Base-by-base conservation (phyloP, 2,797 vertebrate genomes). In the Microctenopoma steveboyesi region DNA sequence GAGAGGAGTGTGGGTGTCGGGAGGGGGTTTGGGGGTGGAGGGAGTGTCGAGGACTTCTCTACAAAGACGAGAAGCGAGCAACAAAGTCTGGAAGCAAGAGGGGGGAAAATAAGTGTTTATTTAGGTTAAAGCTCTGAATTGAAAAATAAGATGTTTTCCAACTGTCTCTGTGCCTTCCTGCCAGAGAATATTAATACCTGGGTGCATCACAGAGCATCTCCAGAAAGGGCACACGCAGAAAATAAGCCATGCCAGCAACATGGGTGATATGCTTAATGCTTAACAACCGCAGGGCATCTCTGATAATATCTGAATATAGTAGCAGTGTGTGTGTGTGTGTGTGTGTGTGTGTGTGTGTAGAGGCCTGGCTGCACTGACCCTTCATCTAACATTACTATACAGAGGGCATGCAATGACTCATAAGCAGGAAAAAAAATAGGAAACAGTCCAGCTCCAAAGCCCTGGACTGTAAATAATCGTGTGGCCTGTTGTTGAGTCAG, bases 11-110 rank as follows among this genome's bases (percentile, higher is more conserved):
- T 85, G 59, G 87, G 85, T 75, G 77, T 62, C 4, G 52, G 52
- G 79, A 66, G 79, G 57, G 68, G 49, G 68, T 18, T 22, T 1
- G 79, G 30, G 72, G 59, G 68, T n/a, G 76, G 77, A 70, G 80
- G 75, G 68, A 73, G 79, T 37, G 64, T 7, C 3, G 35, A 27
- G 79, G 79, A 81, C 74, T 80, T 15, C 15, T 81, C 66, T 85
- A 85, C 88, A 92, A 89, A 91, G 85, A 72, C 58, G 13, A 35
- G 43, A 49, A 57, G 55, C 22, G 22, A 75, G 74, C 79, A 85
- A 89, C 84, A 91, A 91, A 89, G 86, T 67, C 71, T 80, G 83
- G 61, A 72, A 82, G 84, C 67, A 72, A 53, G 66, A 67, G 69
- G 64, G 61, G 33, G 53, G 58, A 42, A 73, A 69, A 77, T 71